Evolutionary conservation across 2,888 invertebrate genomes (phyloP).

Genomic region (Lycaena phlaeas): DNA sequence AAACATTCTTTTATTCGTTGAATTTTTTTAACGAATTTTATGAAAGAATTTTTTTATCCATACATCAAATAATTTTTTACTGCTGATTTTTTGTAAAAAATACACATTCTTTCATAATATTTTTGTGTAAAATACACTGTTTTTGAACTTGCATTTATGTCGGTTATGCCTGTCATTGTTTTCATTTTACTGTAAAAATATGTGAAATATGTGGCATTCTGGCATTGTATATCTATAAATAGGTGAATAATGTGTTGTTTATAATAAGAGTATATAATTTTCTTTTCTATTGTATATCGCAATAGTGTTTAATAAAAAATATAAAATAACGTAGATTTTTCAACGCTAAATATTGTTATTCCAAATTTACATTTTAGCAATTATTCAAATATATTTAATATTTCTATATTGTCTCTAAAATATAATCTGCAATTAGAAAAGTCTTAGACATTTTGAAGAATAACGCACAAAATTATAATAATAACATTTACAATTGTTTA

Average conservation of each 20-base stretch:
- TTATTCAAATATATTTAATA: background rate
- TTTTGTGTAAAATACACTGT: too few relatives aligned
- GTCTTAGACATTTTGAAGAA: background rate
- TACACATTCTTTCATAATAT: too few relatives aligned
- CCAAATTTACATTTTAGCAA: background rate
- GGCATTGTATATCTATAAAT: too few relatives aligned
- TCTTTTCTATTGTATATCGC: background rate
- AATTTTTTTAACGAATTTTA: constrained; percentile 1
- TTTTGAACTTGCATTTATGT: too few relatives aligned
- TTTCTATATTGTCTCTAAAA: background rate
- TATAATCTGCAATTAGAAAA: background rate
- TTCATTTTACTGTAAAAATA: too few relatives aligned
- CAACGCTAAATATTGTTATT: background rate
- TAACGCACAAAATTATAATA: constrained; percentile 1
- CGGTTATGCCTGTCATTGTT: too few relatives aligned
- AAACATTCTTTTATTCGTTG: constrained; percentile 2
- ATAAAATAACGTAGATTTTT: background rate
- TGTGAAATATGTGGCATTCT: too few relatives aligned
- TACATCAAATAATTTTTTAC: background rate
- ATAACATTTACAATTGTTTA: background rate
- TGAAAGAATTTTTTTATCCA: background rate
- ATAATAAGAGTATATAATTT: too few relatives aligned
- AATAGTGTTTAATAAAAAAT: background rate
- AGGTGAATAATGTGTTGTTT: too few relatives aligned
- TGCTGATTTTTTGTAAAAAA: too few relatives aligned